These are phyloP conservation scores for Danio albolineatus DNA, from an alignment of 2,797 vertebrate genomes.

Conservation along the genomic window DNA sequence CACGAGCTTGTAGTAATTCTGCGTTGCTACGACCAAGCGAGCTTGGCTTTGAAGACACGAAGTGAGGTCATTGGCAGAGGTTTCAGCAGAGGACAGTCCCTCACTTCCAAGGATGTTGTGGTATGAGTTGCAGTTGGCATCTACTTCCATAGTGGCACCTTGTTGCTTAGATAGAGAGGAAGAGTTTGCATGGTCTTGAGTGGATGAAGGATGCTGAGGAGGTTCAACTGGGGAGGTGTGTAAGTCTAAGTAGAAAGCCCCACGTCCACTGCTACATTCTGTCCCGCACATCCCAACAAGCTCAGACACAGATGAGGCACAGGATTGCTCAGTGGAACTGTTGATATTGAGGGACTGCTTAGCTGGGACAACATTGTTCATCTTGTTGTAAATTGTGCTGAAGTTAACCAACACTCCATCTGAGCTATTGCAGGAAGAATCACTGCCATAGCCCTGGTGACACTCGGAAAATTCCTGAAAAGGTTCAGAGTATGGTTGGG, in stretches of 20 bases:
- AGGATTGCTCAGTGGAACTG: conserved; percentile 82
- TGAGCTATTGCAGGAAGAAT: conserved; percentile 96
- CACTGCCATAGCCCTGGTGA: conserved; percentile 88
- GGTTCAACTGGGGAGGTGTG: conserved; percentile 90
- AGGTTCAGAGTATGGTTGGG: conserved; percentile 77
- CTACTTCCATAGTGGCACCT: conserved; percentile 78
- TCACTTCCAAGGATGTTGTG: conserved; percentile 79
- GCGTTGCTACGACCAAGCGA: conserved; percentile 92
- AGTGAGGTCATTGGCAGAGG: conserved; percentile 81
- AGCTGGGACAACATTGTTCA: conserved; percentile 82
- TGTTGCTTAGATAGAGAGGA: conserved; percentile 79
- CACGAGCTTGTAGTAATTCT: conserved; percentile 98
- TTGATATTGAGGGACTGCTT: conserved; percentile 78
- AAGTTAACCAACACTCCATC: conserved; percentile 95
- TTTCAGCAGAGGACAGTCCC: conserved; percentile 70
- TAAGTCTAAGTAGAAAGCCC: conserved; percentile 95
- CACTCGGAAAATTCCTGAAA: conserved; percentile 80
- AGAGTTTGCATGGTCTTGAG: conserved; percentile 76
- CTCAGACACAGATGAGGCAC: conserved; percentile 84
- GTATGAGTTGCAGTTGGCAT: conserved; percentile 96
- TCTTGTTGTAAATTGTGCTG: conserved; percentile 95
- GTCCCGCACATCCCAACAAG: conserved; percentile 71
- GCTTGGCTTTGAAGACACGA: conserved; percentile 95
- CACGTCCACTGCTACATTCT: conserved; percentile 80
- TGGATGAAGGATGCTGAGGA: conserved; percentile 67